Evolutionary conservation across 2,888 invertebrate species (phyloP), one percentile per base, ranked within the genome.

Genomic region (Morinoia aosen): DNA sequence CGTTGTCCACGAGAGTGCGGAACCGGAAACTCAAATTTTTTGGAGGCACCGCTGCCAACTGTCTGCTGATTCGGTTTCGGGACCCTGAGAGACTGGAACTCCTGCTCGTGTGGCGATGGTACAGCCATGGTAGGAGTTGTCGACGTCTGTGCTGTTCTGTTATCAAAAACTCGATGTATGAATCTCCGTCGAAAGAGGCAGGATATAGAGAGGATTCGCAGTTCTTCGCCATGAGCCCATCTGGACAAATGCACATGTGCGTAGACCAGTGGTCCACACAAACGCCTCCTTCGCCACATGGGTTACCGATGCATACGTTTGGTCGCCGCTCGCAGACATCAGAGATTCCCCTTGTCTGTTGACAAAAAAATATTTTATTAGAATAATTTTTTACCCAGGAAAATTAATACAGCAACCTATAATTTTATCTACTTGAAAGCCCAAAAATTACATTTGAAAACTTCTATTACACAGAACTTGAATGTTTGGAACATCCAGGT

Each of bases 211-310:
- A 98, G 96, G 97, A 97, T 91, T 98, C 98, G 97, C 99, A 99
- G 97, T 98, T 98, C 0, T 98, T 98, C 0, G 99, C 98, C 40
- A 98, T 97, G 5, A 98, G 97, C 91, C 98, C 97, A 25, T 97
- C 98, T 14, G 97, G 97, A 97, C 98, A 98, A 8, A 97, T 96
- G 97, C 97, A 97, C 98, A 98, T 97, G 98, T 98, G 97, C 98
- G 98, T 97, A 97, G 98, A 98, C 99, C 99, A 99, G 96, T 98
- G 98, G 97, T 99, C 99, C 96, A 98, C 98, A 97, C 99, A 99
- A 93, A 98, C 97, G 0, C 98, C 98, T 95, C 97, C 98, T 56
- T 98, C 98, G 19, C 98, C 98, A 97, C 98, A 98, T 0, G 97
- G 97, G 14, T 97, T 97, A 0, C 97, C 97, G 16, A 91, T 96